These are phyloP conservation scores for Apodemus speciosus DNA, from an alignment of 2,113 vertebrate species.

Conservation along the genomic window DNA sequence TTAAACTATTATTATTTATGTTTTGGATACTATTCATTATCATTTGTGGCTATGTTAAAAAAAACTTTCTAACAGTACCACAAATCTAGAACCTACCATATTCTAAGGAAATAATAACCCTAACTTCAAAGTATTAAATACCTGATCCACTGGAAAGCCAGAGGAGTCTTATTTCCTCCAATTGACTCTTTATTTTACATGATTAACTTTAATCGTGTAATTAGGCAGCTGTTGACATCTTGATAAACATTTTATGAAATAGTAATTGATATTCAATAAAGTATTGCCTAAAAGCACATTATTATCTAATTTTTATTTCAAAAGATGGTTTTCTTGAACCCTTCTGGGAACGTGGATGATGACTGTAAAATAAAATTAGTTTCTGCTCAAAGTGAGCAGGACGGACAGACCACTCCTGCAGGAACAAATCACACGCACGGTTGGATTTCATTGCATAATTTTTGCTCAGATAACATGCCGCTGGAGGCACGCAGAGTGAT, in stretches of 20 bases:
- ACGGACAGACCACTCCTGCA: neutral
- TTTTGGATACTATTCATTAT: conserved; percentile 19
- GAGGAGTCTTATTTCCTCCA: conserved; percentile 5
- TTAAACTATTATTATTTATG: conserved; percentile 42
- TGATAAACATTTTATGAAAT: conserved; percentile 40
- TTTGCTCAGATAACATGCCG: neutral
- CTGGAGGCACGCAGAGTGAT: neutral
- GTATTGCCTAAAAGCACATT: conserved; percentile 21
- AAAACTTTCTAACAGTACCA: conserved; percentile 38
- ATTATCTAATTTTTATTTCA: conserved; percentile 53
- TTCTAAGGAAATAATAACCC: conserved; percentile 33
- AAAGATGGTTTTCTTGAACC: conserved; percentile 42
- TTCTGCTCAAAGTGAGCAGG: conserved; percentile 8
- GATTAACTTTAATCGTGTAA: conserved; percentile 46
- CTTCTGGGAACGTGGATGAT: neutral
- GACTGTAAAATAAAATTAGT: neutral
- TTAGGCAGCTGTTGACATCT: neutral
- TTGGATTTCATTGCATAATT: conserved; percentile 33
- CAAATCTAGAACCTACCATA: conserved; percentile 25
- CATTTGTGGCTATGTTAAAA: neutral
- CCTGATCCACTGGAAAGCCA: neutral
- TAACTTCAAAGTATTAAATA: conserved; percentile 29
- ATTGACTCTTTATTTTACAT: neutral
- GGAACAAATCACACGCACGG: neutral
- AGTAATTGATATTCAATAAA: conserved; percentile 43